A percentile compares a stretch with the other conserved stretches of the same genome.
Conservation (phyloP, 2,888 invertebrate species). For the Mimas tiliae region DNA sequence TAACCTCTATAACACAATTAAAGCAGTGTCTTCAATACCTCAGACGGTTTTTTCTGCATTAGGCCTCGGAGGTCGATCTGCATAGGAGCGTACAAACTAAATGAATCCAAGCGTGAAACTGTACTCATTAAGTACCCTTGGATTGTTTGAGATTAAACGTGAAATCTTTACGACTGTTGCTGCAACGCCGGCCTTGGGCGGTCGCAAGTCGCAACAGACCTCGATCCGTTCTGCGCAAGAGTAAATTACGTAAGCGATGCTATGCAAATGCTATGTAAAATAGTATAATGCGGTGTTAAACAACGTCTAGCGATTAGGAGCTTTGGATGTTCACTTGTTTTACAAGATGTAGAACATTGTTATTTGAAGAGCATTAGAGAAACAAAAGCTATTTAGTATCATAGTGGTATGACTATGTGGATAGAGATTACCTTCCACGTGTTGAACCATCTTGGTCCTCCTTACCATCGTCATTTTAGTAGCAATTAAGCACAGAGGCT, state of each 20-base stretch:
- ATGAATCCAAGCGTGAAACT: constrained; percentile 10
- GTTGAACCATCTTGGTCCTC: no score
- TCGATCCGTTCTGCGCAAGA: constrained; percentile 23
- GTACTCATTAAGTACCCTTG: constrained; percentile 22
- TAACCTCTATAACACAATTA: no score
- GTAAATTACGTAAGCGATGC: constrained; percentile 26
- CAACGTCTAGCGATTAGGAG: not conserved
- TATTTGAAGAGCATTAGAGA: not conserved
- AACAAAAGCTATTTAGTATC: not conserved
- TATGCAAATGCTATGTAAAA: constrained; percentile 21
- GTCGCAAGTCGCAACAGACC: constrained; percentile 13
- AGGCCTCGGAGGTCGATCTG: not conserved
- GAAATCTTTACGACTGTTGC: constrained; percentile 26
- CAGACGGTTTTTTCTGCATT: not conserved
- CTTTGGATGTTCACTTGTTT: not conserved
- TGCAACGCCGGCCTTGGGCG: constrained; percentile 23
- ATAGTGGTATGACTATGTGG: not conserved
- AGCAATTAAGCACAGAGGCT: no score
- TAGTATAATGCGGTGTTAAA: not conserved
- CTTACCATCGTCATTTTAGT: no score
- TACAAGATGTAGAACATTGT: not conserved
- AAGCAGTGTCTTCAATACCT: not conserved
- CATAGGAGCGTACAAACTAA: not conserved
- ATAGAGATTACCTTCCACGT: no score
- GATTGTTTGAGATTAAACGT: constrained; percentile 24